Percentiles rank a stretch among this genome's conserved stretches.
phyloP scores from a whole-genome alignment of 2,113 vertebrate genomes.

The Trogon surrucura region DNA sequence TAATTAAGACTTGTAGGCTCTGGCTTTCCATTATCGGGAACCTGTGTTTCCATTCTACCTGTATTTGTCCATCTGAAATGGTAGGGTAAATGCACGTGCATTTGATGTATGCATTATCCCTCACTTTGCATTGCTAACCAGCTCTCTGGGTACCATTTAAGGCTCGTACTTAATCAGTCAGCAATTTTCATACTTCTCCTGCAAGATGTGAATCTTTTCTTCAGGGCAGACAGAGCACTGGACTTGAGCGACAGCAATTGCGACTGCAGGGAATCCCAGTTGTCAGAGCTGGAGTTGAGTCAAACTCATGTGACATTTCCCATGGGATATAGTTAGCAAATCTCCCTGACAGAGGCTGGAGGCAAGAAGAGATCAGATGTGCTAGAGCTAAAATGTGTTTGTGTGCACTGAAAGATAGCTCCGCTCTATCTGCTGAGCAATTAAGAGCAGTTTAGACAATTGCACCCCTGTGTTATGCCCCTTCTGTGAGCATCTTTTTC shows the following conservation, averaged over 20 bases:
- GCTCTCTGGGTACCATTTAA: slow-evolving; percentile 86
- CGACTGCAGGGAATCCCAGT: slow-evolving; percentile 78
- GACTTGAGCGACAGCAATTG: slow-evolving; percentile 74
- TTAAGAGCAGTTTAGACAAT: slow-evolving; percentile 68
- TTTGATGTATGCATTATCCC: slow-evolving; percentile 75
- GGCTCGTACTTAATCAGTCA: slow-evolving; percentile 88
- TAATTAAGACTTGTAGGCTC: neutral
- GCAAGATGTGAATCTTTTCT: slow-evolving; percentile 76
- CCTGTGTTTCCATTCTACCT: neutral
- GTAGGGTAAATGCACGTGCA: slow-evolving; percentile 40
- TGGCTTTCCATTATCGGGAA: neutral
- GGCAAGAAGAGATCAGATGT: slow-evolving; percentile 79
- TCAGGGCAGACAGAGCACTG: slow-evolving; percentile 68
- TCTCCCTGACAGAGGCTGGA: slow-evolving; percentile 81
- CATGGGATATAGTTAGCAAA: slow-evolving; percentile 80
- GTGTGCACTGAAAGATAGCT: slow-evolving; percentile 57
- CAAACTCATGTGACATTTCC: slow-evolving; percentile 74
- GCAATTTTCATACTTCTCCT: slow-evolving; percentile 78
- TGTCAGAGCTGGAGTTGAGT: slow-evolving; percentile 75
- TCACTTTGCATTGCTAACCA: slow-evolving; percentile 84
- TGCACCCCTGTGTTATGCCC: neutral
- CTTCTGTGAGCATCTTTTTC: neutral
- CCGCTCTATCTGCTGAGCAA: slow-evolving; percentile 68
- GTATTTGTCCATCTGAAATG: neutral
- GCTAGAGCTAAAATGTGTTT: slow-evolving; percentile 63